Conservation (phyloP, 2,113 vertebrate species). For the Heterotis niloticus region DNA sequence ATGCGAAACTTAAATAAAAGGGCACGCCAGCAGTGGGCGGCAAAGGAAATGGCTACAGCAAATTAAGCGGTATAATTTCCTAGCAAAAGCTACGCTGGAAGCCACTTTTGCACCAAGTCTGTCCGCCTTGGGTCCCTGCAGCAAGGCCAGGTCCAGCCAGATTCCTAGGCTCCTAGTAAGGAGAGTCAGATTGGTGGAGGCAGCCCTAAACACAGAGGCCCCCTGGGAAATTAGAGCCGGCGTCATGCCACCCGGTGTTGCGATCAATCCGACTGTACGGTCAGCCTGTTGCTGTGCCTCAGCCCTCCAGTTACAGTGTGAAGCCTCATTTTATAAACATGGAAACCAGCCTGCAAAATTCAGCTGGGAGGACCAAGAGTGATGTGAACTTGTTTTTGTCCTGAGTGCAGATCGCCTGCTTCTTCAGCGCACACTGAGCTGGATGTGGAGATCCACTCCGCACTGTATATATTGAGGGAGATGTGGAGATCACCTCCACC, state of each 20-base stretch:
- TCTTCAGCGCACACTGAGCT: background rate
- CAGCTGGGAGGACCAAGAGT: background rate
- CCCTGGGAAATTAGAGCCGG: constrained; percentile 27
- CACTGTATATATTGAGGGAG: background rate
- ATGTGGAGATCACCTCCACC: background rate
- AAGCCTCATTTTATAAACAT: constrained; percentile 22
- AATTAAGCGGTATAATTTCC: background rate
- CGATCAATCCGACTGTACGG: background rate
- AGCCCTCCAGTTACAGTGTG: background rate
- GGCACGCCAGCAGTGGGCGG: background rate
- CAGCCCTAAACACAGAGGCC: constrained; percentile 20
- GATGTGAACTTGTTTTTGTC: background rate
- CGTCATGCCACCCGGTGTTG: background rate
- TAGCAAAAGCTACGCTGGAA: too few species aligned
- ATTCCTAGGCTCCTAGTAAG: background rate
- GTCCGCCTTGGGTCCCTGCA: background rate
- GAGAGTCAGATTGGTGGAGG: constrained; percentile 12
- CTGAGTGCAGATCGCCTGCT: background rate
- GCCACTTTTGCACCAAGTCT: too few species aligned
- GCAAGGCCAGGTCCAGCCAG: background rate
- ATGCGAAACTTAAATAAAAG: constrained; percentile 19
- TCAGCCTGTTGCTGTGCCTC: background rate
- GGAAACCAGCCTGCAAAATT: background rate
- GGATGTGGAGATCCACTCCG: background rate
- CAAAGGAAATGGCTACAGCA: constrained; percentile 1